These are phyloP conservation scores for Ormyrus pomaceus DNA, from an alignment of 2,888 invertebrate genomes.

Conservation along the genomic window DNA sequence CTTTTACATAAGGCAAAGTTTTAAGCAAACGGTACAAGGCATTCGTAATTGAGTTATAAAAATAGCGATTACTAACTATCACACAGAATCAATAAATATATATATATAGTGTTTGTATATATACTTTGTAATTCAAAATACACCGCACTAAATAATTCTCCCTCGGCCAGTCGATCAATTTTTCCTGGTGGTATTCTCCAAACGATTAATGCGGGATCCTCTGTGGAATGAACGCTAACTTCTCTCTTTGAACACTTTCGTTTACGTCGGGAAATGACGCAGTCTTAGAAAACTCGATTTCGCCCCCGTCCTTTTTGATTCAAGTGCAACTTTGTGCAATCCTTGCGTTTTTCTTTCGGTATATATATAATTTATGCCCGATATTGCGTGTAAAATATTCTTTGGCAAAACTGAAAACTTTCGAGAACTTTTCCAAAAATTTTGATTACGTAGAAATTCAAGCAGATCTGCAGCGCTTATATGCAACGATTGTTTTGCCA, in stretches of 20 bases:
- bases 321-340: too few relatives aligned
- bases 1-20: constrained; percentile 24
- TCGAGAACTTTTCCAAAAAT: too few relatives aligned
- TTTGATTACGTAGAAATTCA: too few relatives aligned
- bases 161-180: not conserved
- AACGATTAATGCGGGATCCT: not conserved
- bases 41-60: constrained; percentile 21
- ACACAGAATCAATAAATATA: constrained; percentile 21
- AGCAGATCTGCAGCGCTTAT: too few relatives aligned
- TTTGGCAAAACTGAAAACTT: too few relatives aligned
- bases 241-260: constrained; percentile 17
- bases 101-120: constrained; percentile 7
- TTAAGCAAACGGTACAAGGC: constrained; percentile 37
- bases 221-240: not conserved
- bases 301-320: too few relatives aligned
- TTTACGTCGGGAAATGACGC: not conserved
- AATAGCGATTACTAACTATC: constrained; percentile 33
- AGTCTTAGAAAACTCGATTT: constrained; percentile 7
- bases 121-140: not conserved
- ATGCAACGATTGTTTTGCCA: not conserved
- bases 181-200: not conserved
- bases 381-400: too few relatives aligned
- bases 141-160: not conserved
- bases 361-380: too few relatives aligned
- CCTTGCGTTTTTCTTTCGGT: too few relatives aligned